phyloP scores from a whole-genome alignment of 2,888 invertebrate genomes.

The Drosophila testacea region DNA sequence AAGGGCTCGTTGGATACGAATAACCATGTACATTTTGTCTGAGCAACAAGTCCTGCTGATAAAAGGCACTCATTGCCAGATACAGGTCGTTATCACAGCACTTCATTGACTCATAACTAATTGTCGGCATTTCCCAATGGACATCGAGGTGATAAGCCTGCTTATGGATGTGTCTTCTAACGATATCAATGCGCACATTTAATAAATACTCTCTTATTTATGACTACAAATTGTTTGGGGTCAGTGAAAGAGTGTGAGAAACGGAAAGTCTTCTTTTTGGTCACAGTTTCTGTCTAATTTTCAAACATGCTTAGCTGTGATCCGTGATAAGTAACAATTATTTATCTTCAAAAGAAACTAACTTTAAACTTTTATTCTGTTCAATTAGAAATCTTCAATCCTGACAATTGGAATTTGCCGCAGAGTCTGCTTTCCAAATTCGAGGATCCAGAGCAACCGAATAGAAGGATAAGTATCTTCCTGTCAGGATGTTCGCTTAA shows the following conservation, averaged over 20 bases:
- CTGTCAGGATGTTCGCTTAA: too few relatives aligned
- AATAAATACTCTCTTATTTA: constrained; percentile 33
- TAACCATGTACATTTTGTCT: constrained; percentile 13
- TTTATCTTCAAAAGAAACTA: too few relatives aligned
- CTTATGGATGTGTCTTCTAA: neutral
- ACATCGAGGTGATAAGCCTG: constrained; percentile 43
- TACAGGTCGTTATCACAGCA: constrained; percentile 41
- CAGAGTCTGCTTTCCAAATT: too few relatives aligned
- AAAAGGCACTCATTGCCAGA: constrained; percentile 31
- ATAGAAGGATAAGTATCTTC: too few relatives aligned
- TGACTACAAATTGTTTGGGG: constrained; percentile 31
- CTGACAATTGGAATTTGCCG: too few relatives aligned
- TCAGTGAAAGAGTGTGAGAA: neutral
- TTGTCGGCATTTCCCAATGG: constrained; percentile 58
- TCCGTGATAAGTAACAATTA: too few relatives aligned
- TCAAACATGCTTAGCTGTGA: too few relatives aligned
- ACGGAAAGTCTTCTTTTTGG: neutral
- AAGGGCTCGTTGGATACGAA: constrained; percentile 72
- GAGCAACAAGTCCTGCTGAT: constrained; percentile 55
- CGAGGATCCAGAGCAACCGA: too few relatives aligned
- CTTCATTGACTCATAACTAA: constrained; percentile 69
- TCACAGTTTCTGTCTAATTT: too few relatives aligned
- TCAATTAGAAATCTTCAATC: too few relatives aligned
- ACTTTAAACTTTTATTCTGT: too few relatives aligned
- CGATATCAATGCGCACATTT: constrained; percentile 2